Evolutionary conservation across 2,888 invertebrate species (phyloP).

Genomic region (Spisula solida): DNA sequence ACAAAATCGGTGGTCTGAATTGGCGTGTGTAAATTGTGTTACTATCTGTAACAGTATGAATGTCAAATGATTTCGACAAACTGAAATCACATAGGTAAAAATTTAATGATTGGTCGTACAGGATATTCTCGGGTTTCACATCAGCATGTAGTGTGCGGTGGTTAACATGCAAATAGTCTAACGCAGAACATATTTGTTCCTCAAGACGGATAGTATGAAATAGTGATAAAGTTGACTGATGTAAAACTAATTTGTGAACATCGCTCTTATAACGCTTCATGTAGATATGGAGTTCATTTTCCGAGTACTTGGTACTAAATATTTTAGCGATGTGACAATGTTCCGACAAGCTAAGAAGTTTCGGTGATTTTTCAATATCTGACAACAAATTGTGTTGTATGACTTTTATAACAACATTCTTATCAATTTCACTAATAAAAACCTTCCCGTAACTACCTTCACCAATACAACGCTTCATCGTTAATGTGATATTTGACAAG

Average conservation of each 20-base stretch:
- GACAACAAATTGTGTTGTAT: not conserved
- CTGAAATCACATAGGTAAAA: constrained; percentile 17
- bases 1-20: constrained; percentile 16
- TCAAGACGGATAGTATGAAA: not conserved
- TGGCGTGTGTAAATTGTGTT: not conserved
- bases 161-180: not conserved
- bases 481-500: no score
- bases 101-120: not conserved
- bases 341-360: not conserved
- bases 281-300: not conserved
- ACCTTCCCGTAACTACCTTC: not conserved
- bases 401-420: not conserved
- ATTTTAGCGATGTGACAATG: not conserved
- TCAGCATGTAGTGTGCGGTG: not conserved
- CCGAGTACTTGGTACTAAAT: not conserved
- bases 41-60: not conserved
- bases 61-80: not conserved
- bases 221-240: not conserved
- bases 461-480: not conserved
- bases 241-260: not conserved
- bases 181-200: not conserved
- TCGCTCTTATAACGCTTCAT: constrained; percentile 1
- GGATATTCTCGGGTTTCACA: constrained; percentile 13
- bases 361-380: not conserved
- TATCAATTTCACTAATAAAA: not conserved